Percentiles rank a stretch among this genome's conserved stretches.
Evolutionary conservation across 1,140 invertebrate genomes (phyloP).

Genomic region (Cotesia chilonis): DNA sequence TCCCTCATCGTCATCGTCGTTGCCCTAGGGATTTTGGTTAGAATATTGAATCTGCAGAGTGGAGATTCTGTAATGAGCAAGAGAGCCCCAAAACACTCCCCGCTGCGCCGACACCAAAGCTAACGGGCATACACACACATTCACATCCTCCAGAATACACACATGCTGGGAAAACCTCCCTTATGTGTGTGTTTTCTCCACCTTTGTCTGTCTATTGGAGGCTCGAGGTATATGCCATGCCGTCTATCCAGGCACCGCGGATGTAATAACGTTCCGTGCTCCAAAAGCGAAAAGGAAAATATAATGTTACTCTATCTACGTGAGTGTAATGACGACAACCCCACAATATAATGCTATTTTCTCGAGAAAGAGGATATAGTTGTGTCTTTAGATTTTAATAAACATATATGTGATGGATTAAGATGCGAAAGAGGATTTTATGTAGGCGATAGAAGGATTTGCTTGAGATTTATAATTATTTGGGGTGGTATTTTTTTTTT

Average conservation of each 20-base stretch:
- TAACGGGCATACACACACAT: conserved; percentile 28
- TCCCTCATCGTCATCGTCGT: conserved; percentile 4
- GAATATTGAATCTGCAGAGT: conserved; percentile 65
- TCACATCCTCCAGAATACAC: neutral
- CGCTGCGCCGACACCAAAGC: conserved; percentile 41
- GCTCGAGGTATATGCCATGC: neutral
- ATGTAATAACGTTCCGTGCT: conserved; percentile 5
- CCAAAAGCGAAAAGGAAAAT: conserved; percentile 13
- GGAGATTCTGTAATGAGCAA: conserved; percentile 62
- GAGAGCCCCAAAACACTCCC: conserved; percentile 28
- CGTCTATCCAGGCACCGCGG: conserved; percentile 3
- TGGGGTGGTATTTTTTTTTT: too few relatives aligned
- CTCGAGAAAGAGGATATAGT: neutral
- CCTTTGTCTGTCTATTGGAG: neutral
- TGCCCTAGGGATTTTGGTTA: conserved; percentile 65
- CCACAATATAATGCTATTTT: conserved; percentile 4
- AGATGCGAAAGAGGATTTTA: neutral
- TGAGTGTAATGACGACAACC: neutral
- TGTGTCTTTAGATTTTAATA: neutral
- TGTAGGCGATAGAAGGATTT: too few relatives aligned
- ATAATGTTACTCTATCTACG: conserved; percentile 1
- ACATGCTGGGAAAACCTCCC: neutral
- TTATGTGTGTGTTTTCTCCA: neutral
- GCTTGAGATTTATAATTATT: too few relatives aligned
- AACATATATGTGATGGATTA: neutral